A percentile compares a stretch with the other conserved stretches of the same genome.
Conservation (phyloP, 1,140 invertebrate genomes). For the Drosophila parabipectinata region DNA sequence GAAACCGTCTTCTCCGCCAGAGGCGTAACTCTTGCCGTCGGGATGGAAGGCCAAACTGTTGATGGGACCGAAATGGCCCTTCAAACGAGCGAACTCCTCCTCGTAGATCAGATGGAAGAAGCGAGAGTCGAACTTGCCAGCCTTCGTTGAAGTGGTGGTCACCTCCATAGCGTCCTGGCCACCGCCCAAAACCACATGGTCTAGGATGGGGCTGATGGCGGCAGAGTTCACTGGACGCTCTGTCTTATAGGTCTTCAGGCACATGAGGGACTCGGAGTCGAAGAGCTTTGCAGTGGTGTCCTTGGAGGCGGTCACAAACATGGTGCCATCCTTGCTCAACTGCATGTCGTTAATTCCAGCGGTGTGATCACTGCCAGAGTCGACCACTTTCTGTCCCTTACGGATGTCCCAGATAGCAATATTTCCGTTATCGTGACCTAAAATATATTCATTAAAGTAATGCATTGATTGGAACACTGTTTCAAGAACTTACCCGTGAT, state of each 20-base stretch:
- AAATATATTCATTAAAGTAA: no score
- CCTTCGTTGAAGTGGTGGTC: conserved; percentile 96
- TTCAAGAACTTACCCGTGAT: conserved; percentile 88
- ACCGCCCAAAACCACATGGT: conserved; percentile 98
- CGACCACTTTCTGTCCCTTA: conserved; percentile 91
- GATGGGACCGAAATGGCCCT: conserved; percentile 99
- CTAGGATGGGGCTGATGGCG: conserved; percentile 95
- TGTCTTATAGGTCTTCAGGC: conserved; percentile 97
- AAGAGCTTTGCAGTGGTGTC: conserved; percentile 97
- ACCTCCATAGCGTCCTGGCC: conserved; percentile 99
- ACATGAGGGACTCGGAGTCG: conserved; percentile 92
- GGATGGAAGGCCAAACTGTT: conserved; percentile 99
- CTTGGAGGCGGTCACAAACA: conserved; percentile 98
- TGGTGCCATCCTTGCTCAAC: conserved; percentile 94
- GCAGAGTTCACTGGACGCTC: conserved; percentile 98
- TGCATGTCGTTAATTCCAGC: conserved; percentile 98
- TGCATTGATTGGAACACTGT: not conserved
- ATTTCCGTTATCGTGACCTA: conserved; percentile 95
- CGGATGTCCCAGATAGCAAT: conserved; percentile 96
- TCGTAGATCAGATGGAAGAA: conserved; percentile 99
- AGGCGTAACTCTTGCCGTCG: conserved; percentile 97
- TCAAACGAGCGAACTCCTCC: conserved; percentile 99
- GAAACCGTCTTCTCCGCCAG: conserved; percentile 99
- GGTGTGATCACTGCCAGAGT: conserved; percentile 91
- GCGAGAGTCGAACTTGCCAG: conserved; percentile 99